Evolutionary conservation across 2,797 vertebrate genomes (phyloP).

Genomic region (Phoxinus dragarum): DNA sequence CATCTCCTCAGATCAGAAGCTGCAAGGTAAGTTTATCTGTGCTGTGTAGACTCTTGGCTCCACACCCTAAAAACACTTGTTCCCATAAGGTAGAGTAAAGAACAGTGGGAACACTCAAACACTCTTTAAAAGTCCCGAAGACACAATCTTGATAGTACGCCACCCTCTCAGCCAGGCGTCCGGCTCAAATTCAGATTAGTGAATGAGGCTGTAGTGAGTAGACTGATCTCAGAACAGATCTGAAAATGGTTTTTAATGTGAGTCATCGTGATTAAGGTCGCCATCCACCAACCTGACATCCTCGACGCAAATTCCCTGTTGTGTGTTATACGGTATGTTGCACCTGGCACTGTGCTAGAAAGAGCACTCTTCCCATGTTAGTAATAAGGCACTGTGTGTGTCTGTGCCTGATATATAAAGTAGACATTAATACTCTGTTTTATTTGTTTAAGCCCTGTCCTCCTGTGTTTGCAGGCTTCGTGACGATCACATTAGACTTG

Average conservation of each 20-base stretch:
- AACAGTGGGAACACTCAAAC: constrained; percentile 33
- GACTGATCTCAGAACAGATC: constrained; percentile 33
- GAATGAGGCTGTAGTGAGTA: constrained; percentile 4
- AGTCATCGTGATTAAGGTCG: neutral
- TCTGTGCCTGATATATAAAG: constrained; percentile 1
- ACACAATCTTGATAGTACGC: constrained; percentile 34
- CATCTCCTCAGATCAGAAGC: neutral
- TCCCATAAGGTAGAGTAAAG: constrained; percentile 37
- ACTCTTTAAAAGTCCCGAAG: constrained; percentile 17
- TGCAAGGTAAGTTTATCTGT: constrained; percentile 37
- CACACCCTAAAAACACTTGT: constrained; percentile 9
- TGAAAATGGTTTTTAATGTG: constrained; percentile 1
- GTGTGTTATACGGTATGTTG: constrained; percentile 1
- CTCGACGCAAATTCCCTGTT: neutral
- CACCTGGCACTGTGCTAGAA: neutral
- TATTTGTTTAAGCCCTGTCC: neutral
- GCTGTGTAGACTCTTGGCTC: constrained; percentile 11
- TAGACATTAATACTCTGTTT: neutral
- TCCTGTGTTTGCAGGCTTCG: neutral
- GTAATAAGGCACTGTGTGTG: neutral
- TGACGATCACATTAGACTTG: neutral
- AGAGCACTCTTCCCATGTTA: constrained; percentile 4
- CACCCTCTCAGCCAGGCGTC: constrained; percentile 32
- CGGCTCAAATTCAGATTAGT: constrained; percentile 22
- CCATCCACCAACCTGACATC: constrained; percentile 5